Conservation (phyloP, 2,888 invertebrate genomes). For the Mamestra brassicae region DNA sequence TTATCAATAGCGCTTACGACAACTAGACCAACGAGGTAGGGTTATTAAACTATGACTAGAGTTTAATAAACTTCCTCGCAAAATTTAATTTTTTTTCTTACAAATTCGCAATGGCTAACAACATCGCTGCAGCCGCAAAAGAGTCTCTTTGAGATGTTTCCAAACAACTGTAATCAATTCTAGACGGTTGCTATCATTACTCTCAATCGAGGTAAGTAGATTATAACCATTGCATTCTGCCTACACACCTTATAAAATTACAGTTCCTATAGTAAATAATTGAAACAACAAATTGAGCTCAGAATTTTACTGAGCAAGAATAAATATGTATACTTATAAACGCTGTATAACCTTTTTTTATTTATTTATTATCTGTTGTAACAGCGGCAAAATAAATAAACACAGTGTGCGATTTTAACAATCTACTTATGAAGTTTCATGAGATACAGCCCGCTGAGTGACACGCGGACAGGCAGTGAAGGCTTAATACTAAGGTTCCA, state of each 20-base stretch:
- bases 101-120: conserved; percentile 1
- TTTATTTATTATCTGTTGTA: no score
- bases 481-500: no score
- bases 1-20: neutral
- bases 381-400: no score
- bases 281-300: neutral
- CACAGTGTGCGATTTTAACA: no score
- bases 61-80: neutral
- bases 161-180: conserved; percentile 34
- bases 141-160: conserved; percentile 5
- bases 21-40: neutral
- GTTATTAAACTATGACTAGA: neutral
- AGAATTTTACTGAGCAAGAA: neutral
- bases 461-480: no score
- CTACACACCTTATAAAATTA: conserved; percentile 23
- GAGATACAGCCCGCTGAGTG: no score
- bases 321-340: no score
- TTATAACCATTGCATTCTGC: conserved; percentile 16
- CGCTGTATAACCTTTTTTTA: no score
- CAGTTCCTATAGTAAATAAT: neutral
- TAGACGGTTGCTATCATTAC: conserved; percentile 28
- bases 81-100: conserved; percentile 1
- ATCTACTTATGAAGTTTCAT: no score
- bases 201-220: conserved; percentile 29
- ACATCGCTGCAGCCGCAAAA: neutral